Percentiles rank a stretch among this genome's conserved stretches.
Evolutionary conservation across 1,140 invertebrate genomes (phyloP).

Genomic region (Ceratina calcarata): DNA sequence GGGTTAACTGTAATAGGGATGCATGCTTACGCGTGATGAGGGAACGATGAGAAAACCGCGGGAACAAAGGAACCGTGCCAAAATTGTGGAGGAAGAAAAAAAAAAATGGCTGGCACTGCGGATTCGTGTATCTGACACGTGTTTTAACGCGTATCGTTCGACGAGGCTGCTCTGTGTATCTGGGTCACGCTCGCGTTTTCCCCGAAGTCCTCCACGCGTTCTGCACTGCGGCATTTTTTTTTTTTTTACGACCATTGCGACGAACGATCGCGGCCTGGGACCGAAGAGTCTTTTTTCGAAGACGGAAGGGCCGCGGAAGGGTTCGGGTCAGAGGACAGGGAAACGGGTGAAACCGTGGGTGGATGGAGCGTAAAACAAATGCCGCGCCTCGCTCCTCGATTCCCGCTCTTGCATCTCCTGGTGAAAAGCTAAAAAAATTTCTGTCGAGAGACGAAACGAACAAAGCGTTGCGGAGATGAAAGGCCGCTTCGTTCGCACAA

Average conservation of each 20-base stretch:
- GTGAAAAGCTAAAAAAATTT: conserved; percentile 29
- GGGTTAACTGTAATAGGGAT: no score
- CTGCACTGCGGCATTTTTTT: conserved; percentile 50
- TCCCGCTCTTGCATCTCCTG: neutral
- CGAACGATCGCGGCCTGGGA: conserved; percentile 1
- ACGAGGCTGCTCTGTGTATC: conserved; percentile 36
- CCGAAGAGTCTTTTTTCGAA: no score
- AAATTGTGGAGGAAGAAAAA: no score
- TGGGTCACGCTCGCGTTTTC: conserved; percentile 48
- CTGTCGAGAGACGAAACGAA: neutral
- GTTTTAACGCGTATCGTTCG: conserved; percentile 46
- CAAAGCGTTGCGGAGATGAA: conserved; percentile 8
- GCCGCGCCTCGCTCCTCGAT: neutral
- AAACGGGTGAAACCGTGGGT: no score
- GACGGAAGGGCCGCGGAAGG: no score
- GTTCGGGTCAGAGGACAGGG: no score
- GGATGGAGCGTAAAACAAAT: conserved; percentile 38
- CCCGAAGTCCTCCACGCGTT: conserved; percentile 35
- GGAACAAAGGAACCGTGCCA: no score
- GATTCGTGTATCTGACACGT: conserved; percentile 42
- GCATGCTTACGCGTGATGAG: no score
- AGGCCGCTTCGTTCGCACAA: conserved; percentile 6
- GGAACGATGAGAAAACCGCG: no score
- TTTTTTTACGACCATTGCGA: conserved; percentile 50
- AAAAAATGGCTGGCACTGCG: neutral